Base-by-base conservation (phyloP, 92 coral and sea anemone genomes). In the Palythoa grandiflora region DNA sequence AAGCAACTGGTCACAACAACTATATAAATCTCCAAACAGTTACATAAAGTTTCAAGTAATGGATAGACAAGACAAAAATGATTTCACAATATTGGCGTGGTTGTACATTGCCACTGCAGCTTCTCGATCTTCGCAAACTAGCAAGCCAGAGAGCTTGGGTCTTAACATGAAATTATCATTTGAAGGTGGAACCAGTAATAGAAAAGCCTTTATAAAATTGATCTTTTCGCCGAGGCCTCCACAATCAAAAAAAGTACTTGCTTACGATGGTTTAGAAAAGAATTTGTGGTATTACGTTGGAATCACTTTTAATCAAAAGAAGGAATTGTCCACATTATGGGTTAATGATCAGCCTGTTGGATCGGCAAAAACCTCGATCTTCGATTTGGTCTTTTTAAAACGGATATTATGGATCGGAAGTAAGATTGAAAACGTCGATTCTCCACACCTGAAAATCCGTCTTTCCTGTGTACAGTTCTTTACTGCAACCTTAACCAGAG, bases 391-490 rank as follows among this genome's bases (percentile, higher is more conserved):
- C 5, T 47, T 10, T 21, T 2, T 2, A 21, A 19, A 12, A 28
- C 21, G 51, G 9, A 19, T 53, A 20, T 36, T 81, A 74, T 81
- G 86, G 86, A 13, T 81, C 6, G 86, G 86, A 10, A 15, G 75
- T n/a, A 81, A 47, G 37, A 61, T 81, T 5, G 21, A 44, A 8
- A 28, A 63, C 20, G 14, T 28, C 6, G 73, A 66, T 19, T 50
- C 86, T 21, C 75, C 40, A 1, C 17, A 44, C 6, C 51, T 81
- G 59, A 81, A 15, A 53, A 70, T 71, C 38, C 35, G 86, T 15
- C 21, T 81, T 11, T 66, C 86, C 11, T 81, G 86, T 14, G 74
- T 81, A 4, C 86, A 81, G 44, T 81, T 81, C 63, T 81, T 81
- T 35, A 81, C 86, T 66, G 39, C 86, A 11, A 21, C 86, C 17